Conservation (phyloP, 2,888 invertebrate species). For the Sphecodes monilicornis region DNA sequence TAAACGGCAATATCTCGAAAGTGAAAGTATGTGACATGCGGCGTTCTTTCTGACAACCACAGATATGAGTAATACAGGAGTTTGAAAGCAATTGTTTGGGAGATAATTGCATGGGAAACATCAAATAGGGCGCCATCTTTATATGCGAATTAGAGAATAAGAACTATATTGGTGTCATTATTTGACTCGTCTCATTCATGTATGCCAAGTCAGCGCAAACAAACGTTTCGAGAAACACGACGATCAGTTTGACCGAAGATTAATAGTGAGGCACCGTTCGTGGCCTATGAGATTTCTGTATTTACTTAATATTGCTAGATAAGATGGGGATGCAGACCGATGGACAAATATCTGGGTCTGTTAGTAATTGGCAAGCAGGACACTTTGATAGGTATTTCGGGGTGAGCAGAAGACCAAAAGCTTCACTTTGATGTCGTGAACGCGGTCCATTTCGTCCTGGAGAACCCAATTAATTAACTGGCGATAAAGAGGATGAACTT, state of each 20-base stretch:
- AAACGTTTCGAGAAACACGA: background rate
- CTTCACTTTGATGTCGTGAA: constrained; percentile 80
- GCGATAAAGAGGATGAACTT: constrained; percentile 59
- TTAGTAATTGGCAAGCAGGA: constrained; percentile 81
- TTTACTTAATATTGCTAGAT: constrained; percentile 81
- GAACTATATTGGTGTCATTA: too few relatives aligned
- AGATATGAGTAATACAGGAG: too few relatives aligned
- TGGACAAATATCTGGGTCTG: constrained; percentile 79
- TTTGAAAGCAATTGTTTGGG: too few relatives aligned
- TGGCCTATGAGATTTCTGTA: constrained; percentile 57
- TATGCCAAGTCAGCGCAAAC: background rate
- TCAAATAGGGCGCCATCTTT: too few relatives aligned
- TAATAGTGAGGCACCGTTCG: background rate
- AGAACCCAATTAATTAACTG: constrained; percentile 82
- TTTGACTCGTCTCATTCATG: background rate
- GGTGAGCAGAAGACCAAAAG: constrained; percentile 70
- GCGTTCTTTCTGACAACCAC: too few relatives aligned
- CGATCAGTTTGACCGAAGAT: constrained; percentile 20
- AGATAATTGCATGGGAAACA: too few relatives aligned
- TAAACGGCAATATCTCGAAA: too few relatives aligned
- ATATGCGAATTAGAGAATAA: too few relatives aligned
- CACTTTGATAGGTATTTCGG: constrained; percentile 74
- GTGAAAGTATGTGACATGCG: too few relatives aligned
- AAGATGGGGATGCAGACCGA: constrained; percentile 74
- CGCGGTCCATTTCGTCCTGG: constrained; percentile 80